These are phyloP conservation scores for Buathra laborator DNA, from an alignment of 2,888 invertebrate species.

Conservation along the genomic window DNA sequence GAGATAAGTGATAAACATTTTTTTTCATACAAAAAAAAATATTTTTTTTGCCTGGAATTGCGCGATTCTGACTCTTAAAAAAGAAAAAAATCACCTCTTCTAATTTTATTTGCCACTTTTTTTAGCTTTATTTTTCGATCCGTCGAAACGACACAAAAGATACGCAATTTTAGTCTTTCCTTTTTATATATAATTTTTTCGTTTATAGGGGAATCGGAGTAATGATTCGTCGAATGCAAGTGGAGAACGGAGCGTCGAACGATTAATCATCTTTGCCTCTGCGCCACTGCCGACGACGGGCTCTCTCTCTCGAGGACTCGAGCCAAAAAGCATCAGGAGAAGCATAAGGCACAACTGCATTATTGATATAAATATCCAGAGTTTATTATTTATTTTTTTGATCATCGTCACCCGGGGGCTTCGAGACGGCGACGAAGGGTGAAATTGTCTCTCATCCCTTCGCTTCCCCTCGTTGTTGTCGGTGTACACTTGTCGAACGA, in stretches of 20 bases:
- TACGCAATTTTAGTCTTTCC: too few relatives aligned
- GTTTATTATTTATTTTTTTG: constrained; percentile 44
- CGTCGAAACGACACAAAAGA: too few relatives aligned
- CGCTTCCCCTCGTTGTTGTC: constrained; percentile 18
- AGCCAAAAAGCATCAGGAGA: constrained; percentile 55
- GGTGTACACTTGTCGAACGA: constrained; percentile 61
- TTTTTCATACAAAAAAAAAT: too few relatives aligned
- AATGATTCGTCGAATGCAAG: constrained; percentile 17
- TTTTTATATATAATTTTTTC: not conserved
- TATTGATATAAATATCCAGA: constrained; percentile 64
- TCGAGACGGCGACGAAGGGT: constrained; percentile 13
- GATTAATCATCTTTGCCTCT: constrained; percentile 59
- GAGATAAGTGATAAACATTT: too few relatives aligned
- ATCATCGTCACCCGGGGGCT: constrained; percentile 3
- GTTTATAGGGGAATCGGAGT: not conserved
- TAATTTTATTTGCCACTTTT: too few relatives aligned
- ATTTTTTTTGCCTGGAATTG: too few relatives aligned
- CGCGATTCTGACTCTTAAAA: too few relatives aligned
- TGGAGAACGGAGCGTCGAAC: constrained; percentile 6
- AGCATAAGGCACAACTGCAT: constrained; percentile 59
- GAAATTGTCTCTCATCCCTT: constrained; percentile 26
- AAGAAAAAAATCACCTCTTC: too few relatives aligned
- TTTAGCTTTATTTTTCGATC: too few relatives aligned
- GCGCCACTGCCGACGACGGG: not conserved
- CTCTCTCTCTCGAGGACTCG: constrained; percentile 7